Evolutionary conservation across 1,140 invertebrate genomes (phyloP).

Genomic region (Cydia pomonella): DNA sequence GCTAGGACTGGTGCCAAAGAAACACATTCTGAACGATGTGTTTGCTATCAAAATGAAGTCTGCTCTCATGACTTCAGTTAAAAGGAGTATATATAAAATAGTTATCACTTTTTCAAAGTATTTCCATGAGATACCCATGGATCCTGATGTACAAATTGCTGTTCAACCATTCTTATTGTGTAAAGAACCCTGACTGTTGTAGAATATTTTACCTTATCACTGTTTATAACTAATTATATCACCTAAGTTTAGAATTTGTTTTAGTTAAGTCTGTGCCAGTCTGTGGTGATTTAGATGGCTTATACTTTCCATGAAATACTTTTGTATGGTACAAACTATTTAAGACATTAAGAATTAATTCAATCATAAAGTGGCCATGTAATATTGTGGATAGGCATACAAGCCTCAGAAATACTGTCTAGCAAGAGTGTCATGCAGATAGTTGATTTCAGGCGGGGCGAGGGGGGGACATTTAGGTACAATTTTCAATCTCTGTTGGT

Average conservation of each 20-base stretch:
- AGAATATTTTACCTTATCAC: slow-evolving; percentile 38
- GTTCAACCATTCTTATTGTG: slow-evolving; percentile 79
- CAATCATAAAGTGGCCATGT: no score
- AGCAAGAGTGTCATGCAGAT: no score
- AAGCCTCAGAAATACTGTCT: background rate
- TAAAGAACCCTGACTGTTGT: slow-evolving; percentile 69
- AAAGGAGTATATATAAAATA: slow-evolving; percentile 88
- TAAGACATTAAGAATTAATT: no score
- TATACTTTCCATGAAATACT: background rate
- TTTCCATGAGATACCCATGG: slow-evolving; percentile 84
- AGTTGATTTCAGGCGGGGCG: no score
- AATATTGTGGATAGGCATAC: no score
- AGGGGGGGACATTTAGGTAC: no score
- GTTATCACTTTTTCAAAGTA: slow-evolving; percentile 85
- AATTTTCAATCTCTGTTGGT: no score
- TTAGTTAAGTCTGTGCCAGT: no score
- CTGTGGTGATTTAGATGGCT: background rate
- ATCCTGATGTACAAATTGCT: slow-evolving; percentile 74
- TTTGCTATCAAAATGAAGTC: slow-evolving; percentile 83
- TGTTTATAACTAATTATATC: slow-evolving; percentile 24
- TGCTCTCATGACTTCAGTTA: slow-evolving; percentile 83
- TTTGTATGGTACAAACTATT: background rate
- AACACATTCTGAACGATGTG: slow-evolving; percentile 81
- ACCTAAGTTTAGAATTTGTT: background rate
- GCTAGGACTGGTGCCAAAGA: slow-evolving; percentile 82